A percentile compares a stretch with the other conserved stretches of the same genome.
These are phyloP conservation scores for Charaxes varanes DNA, from an alignment of 1,140 invertebrate species.

Conservation along the genomic window DNA sequence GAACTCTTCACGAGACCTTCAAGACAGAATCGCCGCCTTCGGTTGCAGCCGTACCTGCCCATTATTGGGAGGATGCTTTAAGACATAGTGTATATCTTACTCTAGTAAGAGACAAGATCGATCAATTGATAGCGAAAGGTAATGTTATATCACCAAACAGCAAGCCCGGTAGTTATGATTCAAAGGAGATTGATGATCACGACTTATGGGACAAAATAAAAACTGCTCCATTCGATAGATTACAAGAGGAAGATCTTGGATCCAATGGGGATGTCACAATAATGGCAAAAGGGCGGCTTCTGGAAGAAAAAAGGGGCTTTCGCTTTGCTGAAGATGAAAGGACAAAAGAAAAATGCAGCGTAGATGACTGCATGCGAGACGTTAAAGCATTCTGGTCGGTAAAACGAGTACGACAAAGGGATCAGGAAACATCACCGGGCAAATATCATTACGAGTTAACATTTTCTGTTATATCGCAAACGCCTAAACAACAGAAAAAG, in stretches of 20 bases:
- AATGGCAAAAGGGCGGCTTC: constrained; percentile 75
- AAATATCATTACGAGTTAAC: constrained; percentile 77
- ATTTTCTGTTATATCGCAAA: constrained; percentile 76
- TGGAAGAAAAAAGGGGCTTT: constrained; percentile 65
- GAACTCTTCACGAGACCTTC: constrained; percentile 61
- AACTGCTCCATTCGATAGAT: constrained; percentile 71
- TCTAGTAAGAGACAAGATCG: constrained; percentile 70
- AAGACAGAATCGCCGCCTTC: constrained; percentile 33
- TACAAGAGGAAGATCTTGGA: constrained; percentile 47
- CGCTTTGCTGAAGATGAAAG: constrained; percentile 76
- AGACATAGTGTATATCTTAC: constrained; percentile 77
- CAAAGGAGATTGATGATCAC: constrained; percentile 59
- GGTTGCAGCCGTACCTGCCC: constrained; percentile 42
- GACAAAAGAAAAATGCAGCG: constrained; percentile 57
- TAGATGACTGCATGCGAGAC: constrained; percentile 50
- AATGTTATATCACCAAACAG: constrained; percentile 42
- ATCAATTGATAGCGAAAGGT: constrained; percentile 55
- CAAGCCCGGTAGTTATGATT: constrained; percentile 31
- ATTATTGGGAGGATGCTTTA: constrained; percentile 75
- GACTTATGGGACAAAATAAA: constrained; percentile 72
- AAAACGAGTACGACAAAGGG: constrained; percentile 77
- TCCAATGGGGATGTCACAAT: constrained; percentile 77
- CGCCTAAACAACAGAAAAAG: constrained; percentile 45
- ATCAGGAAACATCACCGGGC: constrained; percentile 56
- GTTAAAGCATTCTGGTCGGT: constrained; percentile 78